Conservation (phyloP, 2,888 invertebrate species). For the Oligia latruncula region DNA sequence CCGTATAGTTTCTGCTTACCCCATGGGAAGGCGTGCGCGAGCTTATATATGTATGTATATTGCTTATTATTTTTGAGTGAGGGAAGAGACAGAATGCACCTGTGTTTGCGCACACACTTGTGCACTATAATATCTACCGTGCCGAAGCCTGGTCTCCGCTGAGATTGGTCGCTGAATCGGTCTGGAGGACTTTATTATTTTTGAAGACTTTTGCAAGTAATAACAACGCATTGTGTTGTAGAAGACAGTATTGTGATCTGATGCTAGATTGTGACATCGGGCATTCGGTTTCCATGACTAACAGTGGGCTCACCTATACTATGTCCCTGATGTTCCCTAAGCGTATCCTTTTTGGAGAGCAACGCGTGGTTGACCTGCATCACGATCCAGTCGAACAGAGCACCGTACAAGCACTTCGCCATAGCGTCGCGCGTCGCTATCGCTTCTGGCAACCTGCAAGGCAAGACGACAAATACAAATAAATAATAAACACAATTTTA, state of each 20-base stretch:
- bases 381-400: conserved; percentile 99
- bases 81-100: no score
- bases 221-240: no score
- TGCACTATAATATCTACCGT: no score
- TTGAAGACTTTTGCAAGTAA: background rate
- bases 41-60: background rate
- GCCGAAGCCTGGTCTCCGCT: no score
- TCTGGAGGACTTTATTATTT: background rate
- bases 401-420: conserved; percentile 99
- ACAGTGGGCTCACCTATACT: conserved; percentile 92
- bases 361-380: conserved; percentile 98
- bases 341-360: conserved; percentile 96
- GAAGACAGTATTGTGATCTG: background rate
- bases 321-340: conserved; percentile 96
- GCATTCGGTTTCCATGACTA: background rate
- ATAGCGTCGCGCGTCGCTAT: conserved; percentile 98
- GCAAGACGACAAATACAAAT: background rate
- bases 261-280: background rate
- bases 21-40: no score
- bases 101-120: no score
- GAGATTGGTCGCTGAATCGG: no score
- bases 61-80: background rate
- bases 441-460: conserved; percentile 92
- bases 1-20: no score
- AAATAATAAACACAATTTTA: background rate